Base-by-base conservation (phyloP, 2,888 invertebrate genomes). In the Anagyrus pseudococci region DNA sequence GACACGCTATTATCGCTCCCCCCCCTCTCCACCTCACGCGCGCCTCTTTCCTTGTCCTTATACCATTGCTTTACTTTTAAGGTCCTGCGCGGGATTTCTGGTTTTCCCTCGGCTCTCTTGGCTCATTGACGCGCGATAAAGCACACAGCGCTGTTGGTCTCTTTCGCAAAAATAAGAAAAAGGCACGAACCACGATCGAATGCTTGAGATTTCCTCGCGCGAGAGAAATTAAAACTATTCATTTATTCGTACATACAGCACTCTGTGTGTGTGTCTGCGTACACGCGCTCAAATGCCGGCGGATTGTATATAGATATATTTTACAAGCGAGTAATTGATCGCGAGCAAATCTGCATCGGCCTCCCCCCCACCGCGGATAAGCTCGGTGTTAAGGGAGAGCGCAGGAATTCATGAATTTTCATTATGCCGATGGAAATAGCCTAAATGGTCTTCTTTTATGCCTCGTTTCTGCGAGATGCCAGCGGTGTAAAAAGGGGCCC, bases 291-390 rank as follows among this genome's bases (percentile, higher is more conserved):
- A 26, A 49, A 57, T 20, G 41, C 49, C 7, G 22, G 17, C n/a
- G 19, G 23, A 41, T 41, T n/a, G n/a, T n/a, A n/a, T n/a, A n/a
- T n/a, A n/a, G n/a, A 10, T 29, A 29, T 29, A 29, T 29, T 29
- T 4, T 29, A 29, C 29, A 29, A 29, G 29, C 10, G 6, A 10
- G 10, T 29, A 29, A 10, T 29, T 29, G 29, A 29, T 29, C 29
- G 29, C 10, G 29, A 29, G n/a, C n/a, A n/a, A n/a, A n/a, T n/a
- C n/a, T n/a, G n/a, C n/a, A n/a, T n/a, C 15, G 17, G 29, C 48
- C 48, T 57, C 49, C 26, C 41, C 49, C 57, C 20, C 25, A 41
- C 48, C 49, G n/a, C n/a, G n/a, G n/a, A n/a, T n/a, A n/a, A n/a
- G n/a, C n/a, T n/a, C n/a, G n/a, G n/a, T n/a, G n/a, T n/a, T n/a